These are phyloP conservation scores for Tiliqua scincoides DNA, from an alignment of 2,113 vertebrate species.

Conservation along the genomic window DNA sequence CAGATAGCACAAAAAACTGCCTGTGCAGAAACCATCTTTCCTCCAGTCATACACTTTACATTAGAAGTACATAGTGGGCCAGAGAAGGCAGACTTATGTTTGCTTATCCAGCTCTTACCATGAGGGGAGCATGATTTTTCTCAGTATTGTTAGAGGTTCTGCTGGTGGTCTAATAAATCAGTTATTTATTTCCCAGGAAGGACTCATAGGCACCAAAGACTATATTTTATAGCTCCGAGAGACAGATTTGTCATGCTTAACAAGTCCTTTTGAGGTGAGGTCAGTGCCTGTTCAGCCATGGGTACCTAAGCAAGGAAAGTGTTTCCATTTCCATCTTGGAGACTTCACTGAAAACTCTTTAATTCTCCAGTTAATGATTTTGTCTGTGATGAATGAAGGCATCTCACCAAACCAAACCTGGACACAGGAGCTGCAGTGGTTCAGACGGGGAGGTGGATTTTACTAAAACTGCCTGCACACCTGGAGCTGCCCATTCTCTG, in stretches of 20 bases:
- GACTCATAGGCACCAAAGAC: neutral
- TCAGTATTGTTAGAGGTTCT: neutral
- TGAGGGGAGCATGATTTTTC: neutral
- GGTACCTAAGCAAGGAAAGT: neutral
- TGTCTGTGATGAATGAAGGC: too few species aligned
- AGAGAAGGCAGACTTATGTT: neutral
- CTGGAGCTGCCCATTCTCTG: neutral
- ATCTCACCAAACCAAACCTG: neutral
- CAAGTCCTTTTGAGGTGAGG: neutral
- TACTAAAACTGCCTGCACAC: neutral
- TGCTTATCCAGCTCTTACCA: neutral
- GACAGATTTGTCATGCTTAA: neutral
- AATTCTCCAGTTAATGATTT: neutral
- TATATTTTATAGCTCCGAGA: neutral
- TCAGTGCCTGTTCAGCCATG: neutral
- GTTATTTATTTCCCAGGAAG: neutral
- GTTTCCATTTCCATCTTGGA: neutral
- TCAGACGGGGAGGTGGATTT: neutral
- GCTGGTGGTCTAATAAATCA: neutral
- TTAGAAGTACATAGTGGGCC: neutral
- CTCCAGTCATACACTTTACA: neutral
- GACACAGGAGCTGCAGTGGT: neutral
- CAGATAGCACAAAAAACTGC: neutral
- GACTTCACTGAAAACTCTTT: neutral
- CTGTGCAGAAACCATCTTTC: too few species aligned